A percentile compares a stretch with the other conserved stretches of the same genome.
These are phyloP conservation scores for Microhierax caerulescens DNA, from an alignment of 2,797 vertebrate genomes.

Conservation along the genomic window DNA sequence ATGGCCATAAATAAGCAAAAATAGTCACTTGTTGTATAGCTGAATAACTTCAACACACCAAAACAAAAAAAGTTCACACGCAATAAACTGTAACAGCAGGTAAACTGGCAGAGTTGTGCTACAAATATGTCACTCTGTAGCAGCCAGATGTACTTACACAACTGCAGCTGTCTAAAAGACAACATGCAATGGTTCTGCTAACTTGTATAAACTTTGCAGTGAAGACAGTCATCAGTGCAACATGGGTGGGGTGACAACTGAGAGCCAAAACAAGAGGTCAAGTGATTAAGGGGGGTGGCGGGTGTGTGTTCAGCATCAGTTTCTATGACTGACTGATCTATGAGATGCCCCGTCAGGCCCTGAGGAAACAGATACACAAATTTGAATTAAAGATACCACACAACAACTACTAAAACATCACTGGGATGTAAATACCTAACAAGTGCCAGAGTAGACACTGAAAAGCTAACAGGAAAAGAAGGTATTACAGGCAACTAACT, in stretches of 20 bases:
- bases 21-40: neutral
- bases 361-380: neutral
- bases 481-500: neutral
- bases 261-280: neutral
- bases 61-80: neutral
- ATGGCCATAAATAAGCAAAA: neutral
- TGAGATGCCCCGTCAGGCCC: neutral
- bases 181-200: neutral
- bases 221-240: neutral
- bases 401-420: neutral
- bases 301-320: neutral
- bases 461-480: neutral
- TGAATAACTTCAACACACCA: neutral
- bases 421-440: neutral
- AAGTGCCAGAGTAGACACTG: neutral
- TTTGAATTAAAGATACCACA: neutral
- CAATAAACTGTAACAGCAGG: neutral
- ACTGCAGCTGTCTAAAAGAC: neutral
- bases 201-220: neutral
- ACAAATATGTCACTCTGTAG: neutral
- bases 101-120: neutral
- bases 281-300: neutral
- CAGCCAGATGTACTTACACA: neutral
- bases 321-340: neutral
- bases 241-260: neutral